Conservation (phyloP, 2,888 invertebrate genomes). For the Athripsodes cinereus region DNA sequence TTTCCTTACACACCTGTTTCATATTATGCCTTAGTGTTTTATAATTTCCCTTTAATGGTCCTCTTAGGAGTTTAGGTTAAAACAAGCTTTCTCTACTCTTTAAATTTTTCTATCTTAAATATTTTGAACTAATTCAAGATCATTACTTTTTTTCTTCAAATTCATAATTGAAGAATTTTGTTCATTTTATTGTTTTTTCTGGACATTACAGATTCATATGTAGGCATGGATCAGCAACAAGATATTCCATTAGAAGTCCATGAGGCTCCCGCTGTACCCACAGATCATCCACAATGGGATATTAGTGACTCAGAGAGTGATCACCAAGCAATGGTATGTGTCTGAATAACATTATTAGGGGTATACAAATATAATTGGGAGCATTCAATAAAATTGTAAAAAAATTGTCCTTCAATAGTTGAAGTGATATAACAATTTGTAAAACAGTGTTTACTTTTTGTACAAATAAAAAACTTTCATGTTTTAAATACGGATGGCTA, state of each 20-base stretch:
- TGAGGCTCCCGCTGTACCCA: conserved; percentile 87
- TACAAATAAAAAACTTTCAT: too few relatives aligned
- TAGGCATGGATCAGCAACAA: conserved; percentile 92
- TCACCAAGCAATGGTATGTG: conserved; percentile 53
- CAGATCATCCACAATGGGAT: conserved; percentile 97
- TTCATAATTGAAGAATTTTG: neutral
- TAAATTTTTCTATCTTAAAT: neutral
- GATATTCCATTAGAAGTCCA: conserved; percentile 97
- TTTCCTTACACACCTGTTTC: too few relatives aligned
- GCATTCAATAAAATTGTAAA: too few relatives aligned
- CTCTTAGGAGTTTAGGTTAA: too few relatives aligned
- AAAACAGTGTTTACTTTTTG: too few relatives aligned
- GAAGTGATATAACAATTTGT: too few relatives aligned
- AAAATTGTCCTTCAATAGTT: too few relatives aligned
- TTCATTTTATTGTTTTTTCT: neutral
- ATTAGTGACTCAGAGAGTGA: conserved; percentile 87
- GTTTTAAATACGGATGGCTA: too few relatives aligned
- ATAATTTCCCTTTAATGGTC: neutral
- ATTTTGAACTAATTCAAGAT: neutral
- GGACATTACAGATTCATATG: conserved; percentile 81
- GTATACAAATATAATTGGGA: too few relatives aligned
- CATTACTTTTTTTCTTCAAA: neutral
- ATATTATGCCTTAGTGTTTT: neutral
- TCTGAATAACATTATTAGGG: too few relatives aligned
- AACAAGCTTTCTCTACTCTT: too few relatives aligned